These are phyloP conservation scores for Lepilemur ruficaudatus DNA, from an alignment of 2,797 vertebrate species.

Conservation along the genomic window DNA sequence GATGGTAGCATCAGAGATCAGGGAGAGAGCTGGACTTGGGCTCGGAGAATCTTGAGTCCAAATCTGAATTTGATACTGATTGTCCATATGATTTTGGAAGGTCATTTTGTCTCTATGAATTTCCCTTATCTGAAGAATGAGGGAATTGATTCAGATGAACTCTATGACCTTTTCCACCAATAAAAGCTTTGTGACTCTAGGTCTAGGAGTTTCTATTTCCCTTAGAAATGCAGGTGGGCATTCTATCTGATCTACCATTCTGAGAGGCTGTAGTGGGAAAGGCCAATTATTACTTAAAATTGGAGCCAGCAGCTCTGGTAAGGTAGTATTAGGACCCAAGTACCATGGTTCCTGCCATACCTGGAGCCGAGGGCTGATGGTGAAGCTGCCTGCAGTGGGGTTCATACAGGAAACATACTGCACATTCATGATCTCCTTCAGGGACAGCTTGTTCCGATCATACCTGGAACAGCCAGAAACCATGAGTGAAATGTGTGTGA, in stretches of 20 bases:
- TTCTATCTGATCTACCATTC: neutral
- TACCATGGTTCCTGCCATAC: slow-evolving; percentile 78
- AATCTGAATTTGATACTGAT: neutral
- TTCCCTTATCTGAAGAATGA: neutral
- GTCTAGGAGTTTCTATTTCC: neutral
- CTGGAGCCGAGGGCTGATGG: slow-evolving; percentile 97
- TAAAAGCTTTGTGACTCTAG: neutral
- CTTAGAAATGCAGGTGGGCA: neutral
- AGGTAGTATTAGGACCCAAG: neutral
- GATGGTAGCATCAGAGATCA: neutral
- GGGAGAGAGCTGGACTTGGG: neutral
- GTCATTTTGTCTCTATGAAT: neutral
- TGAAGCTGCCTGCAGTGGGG: slow-evolving; percentile 95
- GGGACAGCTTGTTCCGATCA: slow-evolving; percentile 92
- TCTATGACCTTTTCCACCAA: neutral
- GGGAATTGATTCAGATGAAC: neutral
- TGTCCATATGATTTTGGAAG: neutral
- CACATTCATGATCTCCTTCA: slow-evolving; percentile 94
- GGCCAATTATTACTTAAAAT: neutral
- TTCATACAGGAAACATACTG: slow-evolving; percentile 99
- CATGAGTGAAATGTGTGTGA: neutral
- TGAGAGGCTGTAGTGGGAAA: neutral
- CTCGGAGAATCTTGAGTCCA: neutral
- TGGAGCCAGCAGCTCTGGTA: neutral
- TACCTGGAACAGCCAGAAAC: slow-evolving; percentile 87